phyloP scores from a whole-genome alignment of 92 coral and sea anemone species.

The Parazoanthus swiftii region DNA sequence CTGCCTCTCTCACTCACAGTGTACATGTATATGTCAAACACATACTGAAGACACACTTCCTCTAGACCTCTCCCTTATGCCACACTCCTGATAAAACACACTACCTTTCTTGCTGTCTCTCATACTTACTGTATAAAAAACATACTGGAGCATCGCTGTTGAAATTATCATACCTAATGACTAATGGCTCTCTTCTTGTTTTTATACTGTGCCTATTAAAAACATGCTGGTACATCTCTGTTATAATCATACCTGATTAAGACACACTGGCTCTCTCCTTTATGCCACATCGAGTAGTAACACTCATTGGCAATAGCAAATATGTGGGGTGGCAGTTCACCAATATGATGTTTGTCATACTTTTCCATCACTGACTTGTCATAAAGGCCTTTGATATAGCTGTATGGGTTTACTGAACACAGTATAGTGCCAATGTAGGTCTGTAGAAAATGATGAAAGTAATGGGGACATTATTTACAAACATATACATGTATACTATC shows the following conservation, averaged over 20 bases:
- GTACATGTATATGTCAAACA: too few relatives aligned
- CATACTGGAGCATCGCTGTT: background rate
- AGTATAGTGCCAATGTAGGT: slow-evolving; percentile 96
- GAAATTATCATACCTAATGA: slow-evolving; percentile 70
- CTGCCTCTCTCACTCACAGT: too few relatives aligned
- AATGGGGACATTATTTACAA: background rate
- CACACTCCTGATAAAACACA: slow-evolving; percentile 85
- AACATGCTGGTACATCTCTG: background rate
- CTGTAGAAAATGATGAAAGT: slow-evolving; percentile 44
- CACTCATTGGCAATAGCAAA: slow-evolving; percentile 97
- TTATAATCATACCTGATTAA: slow-evolving; percentile 76
- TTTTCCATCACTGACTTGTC: slow-evolving; percentile 74
- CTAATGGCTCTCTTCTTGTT: slow-evolving; percentile 72
- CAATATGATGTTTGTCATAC: slow-evolving; percentile 85
- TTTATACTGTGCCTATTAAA: too few relatives aligned
- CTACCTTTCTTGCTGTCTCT: slow-evolving; percentile 59
- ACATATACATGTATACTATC: too few relatives aligned
- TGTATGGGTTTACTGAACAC: slow-evolving; percentile 93
- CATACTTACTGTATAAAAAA: background rate
- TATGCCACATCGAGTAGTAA: slow-evolving; percentile 95
- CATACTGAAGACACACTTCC: too few relatives aligned
- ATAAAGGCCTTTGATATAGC: slow-evolving; percentile 77
- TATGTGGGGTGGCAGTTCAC: slow-evolving; percentile 94
- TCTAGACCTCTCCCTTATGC: too few relatives aligned
- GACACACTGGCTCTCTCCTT: slow-evolving; percentile 91